Percentiles rank a stretch among this genome's conserved stretches.
phyloP scores from a whole-genome alignment of 1,140 invertebrate species.

The Coelopa frigida region DNA sequence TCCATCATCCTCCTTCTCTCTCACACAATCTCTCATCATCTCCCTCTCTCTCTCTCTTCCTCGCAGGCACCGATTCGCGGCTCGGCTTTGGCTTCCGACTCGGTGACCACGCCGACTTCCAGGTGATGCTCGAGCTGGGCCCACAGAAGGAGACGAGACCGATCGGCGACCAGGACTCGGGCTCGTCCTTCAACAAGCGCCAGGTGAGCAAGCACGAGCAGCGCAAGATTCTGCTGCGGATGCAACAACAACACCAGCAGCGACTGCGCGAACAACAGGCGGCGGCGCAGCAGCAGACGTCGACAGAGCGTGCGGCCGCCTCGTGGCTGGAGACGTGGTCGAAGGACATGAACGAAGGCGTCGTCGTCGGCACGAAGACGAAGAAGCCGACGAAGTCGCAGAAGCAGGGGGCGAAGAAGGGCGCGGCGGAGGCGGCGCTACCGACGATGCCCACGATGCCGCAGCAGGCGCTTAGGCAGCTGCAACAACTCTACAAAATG shows the following conservation, averaged over 20 bases:
- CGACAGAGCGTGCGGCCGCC: constrained; percentile 28
- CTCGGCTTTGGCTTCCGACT: constrained; percentile 70
- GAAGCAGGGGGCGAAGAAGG: background rate
- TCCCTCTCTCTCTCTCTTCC: background rate
- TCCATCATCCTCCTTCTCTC: background rate
- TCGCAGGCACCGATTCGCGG: constrained; percentile 67
- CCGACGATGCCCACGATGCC: constrained; percentile 15
- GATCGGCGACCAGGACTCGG: constrained; percentile 43
- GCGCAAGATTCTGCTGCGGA: constrained; percentile 10
- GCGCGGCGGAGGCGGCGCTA: background rate
- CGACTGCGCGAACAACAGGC: constrained; percentile 20
- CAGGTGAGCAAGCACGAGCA: constrained; percentile 29
- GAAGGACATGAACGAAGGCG: constrained; percentile 26
- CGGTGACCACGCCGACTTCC: constrained; percentile 72
- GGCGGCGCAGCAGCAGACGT: constrained; percentile 17
- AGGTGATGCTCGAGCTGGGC: constrained; percentile 66
- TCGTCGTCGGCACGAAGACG: background rate
- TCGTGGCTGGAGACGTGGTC: constrained; percentile 39
- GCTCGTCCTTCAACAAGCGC: constrained; percentile 37
- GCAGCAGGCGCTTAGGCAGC: constrained; percentile 25
- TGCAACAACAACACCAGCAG: background rate
- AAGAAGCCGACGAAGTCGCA: background rate
- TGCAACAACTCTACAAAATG: constrained; percentile 39
- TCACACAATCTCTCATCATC: background rate
- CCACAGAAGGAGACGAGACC: constrained; percentile 64